A percentile compares a stretch with the other conserved stretches of the same genome.
These are phyloP conservation scores for Caenorhabditis sp. DNA, from an alignment of 2,888 invertebrate genomes.

Conservation along the genomic window DNA sequence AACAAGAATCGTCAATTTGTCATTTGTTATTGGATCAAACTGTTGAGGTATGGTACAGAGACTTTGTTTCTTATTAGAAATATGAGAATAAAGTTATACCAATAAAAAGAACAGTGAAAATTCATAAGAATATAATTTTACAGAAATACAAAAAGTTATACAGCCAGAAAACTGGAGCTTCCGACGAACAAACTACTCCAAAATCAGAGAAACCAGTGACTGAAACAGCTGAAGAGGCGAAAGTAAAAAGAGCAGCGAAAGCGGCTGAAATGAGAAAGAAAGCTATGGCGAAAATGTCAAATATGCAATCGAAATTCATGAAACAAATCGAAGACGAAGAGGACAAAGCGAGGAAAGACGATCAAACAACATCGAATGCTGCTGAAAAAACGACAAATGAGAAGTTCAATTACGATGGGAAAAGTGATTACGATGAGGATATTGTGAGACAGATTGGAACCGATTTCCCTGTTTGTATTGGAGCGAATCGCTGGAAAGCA, in stretches of 20 bases:
- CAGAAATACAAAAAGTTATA: conserved; percentile 50
- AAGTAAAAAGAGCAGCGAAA: conserved; percentile 44
- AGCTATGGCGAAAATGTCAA: conserved; percentile 56
- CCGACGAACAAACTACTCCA: conserved; percentile 18
- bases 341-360: conserved; percentile 21
- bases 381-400: neutral
- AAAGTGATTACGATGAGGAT: conserved; percentile 45
- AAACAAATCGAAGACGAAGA: conserved; percentile 37
- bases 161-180: neutral
- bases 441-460: conserved; percentile 31
- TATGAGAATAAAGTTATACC: neutral
- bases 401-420: conserved; percentile 15
- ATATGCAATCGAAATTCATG: conserved; percentile 46
- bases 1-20: conserved; percentile 44
- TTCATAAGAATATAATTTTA: neutral
- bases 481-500: conserved; percentile 42
- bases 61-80: neutral
- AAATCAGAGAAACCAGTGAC: conserved; percentile 2
- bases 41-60: conserved; percentile 32
- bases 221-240: conserved; percentile 31
- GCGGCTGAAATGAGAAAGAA: conserved; percentile 60
- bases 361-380: neutral
- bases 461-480: conserved; percentile 66
- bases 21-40: conserved; percentile 50
- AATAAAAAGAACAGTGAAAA: neutral